phyloP scores from a whole-genome alignment of 2,888 invertebrate species.

The Atrina japonica region DNA sequence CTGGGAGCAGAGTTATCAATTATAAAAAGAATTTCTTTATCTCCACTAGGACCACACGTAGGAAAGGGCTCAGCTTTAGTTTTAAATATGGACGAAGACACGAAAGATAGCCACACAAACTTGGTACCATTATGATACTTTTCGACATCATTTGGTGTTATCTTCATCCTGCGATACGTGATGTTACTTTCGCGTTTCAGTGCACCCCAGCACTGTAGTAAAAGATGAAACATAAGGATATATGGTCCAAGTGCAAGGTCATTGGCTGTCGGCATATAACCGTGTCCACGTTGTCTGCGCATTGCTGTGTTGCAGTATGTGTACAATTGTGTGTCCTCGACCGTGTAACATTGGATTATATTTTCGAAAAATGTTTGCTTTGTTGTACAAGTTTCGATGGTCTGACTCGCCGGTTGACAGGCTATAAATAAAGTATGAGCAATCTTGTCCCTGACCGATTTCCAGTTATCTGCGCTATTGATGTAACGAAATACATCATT shows the following conservation, averaged over 20 bases:
- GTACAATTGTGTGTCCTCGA: conserved; percentile 48
- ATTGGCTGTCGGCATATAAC: conserved; percentile 48
- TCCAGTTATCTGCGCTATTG: conserved; percentile 44
- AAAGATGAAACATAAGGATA: conserved; percentile 48
- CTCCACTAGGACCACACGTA: conserved; percentile 34
- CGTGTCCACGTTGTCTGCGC: conserved; percentile 39
- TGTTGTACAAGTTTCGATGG: conserved; percentile 33
- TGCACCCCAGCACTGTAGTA: conserved; percentile 48
- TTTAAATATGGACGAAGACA: conserved; percentile 45
- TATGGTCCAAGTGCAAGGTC: conserved; percentile 57
- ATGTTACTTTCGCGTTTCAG: conserved; percentile 35
- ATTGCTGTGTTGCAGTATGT: conserved; percentile 50
- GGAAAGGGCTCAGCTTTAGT: conserved; percentile 48
- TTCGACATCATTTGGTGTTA: conserved; percentile 31
- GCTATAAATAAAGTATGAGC: conserved; percentile 43
- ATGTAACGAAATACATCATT: conserved; percentile 45
- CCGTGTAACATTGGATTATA: conserved; percentile 48
- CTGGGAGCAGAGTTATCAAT: conserved; percentile 44
- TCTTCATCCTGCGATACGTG: conserved; percentile 49
- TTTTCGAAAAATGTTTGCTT: conserved; percentile 42
- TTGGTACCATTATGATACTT: conserved; percentile 44
- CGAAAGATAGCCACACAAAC: conserved; percentile 53
- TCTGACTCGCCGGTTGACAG: conserved; percentile 29
- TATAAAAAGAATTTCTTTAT: conserved; percentile 34
- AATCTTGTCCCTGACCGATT: conserved; percentile 46